Evolutionary conservation across 2,888 invertebrate genomes (phyloP).

Genomic region (Apotomis turbidana): DNA sequence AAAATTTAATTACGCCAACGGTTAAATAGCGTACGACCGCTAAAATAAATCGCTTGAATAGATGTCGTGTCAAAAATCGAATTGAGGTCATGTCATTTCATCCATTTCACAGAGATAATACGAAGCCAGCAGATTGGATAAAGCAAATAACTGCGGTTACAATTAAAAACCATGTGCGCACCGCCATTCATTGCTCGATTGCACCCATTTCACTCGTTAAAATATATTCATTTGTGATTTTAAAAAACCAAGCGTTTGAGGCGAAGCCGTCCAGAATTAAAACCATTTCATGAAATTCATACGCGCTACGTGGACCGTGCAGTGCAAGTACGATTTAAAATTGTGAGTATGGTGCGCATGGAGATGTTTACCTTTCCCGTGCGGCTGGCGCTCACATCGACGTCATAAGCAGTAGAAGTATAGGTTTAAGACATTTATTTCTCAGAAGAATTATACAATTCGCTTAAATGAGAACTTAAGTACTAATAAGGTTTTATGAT

Average conservation of each 20-base stretch:
- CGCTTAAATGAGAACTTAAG: too few relatives aligned
- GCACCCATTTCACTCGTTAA: not conserved
- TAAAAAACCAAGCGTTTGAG: not conserved
- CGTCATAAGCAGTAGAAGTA: not conserved
- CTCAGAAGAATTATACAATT: too few relatives aligned
- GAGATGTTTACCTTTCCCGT: conserved; percentile 19
- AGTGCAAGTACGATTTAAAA: conserved; percentile 27
- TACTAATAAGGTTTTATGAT: too few relatives aligned
- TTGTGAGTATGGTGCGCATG: conserved; percentile 31
- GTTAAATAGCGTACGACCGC: too few relatives aligned
- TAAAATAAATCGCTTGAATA: too few relatives aligned
- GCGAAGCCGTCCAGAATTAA: not conserved
- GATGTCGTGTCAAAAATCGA: too few relatives aligned
- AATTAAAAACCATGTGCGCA: not conserved
- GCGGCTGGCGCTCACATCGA: conserved; percentile 10
- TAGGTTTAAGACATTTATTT: too few relatives aligned
- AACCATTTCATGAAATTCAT: conserved; percentile 11
- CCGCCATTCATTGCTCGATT: not conserved
- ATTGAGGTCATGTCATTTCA: too few relatives aligned
- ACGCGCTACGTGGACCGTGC: conserved; percentile 9
- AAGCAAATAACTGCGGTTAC: not conserved
- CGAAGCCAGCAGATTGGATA: too few relatives aligned
- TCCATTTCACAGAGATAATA: too few relatives aligned
- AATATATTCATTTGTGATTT: not conserved
- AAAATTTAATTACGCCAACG: too few relatives aligned